phyloP scores from a whole-genome alignment of 2,888 invertebrate species.

The Acanthoscelides obtectus region DNA sequence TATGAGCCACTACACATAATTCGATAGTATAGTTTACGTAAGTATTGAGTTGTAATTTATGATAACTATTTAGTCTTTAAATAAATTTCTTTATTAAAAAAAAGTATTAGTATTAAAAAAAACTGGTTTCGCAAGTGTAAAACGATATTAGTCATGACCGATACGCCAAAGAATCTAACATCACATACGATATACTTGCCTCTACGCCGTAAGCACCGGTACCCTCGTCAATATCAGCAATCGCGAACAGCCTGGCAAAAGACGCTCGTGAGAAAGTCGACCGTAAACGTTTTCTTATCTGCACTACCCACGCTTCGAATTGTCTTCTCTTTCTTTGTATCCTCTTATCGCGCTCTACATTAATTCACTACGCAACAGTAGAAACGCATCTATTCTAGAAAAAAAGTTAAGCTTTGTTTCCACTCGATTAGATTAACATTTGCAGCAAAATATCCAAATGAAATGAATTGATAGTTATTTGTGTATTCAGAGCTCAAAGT shows the following conservation, averaged over 20 bases:
- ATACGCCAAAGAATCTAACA: no score
- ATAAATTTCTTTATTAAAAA: no score
- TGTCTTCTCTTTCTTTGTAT: not conserved
- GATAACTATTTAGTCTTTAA: no score
- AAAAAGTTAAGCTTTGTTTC: not conserved
- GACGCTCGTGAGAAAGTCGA: not conserved
- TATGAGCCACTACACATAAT: no score
- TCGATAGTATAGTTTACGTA: no score
- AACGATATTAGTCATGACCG: no score
- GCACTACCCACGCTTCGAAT: not conserved
- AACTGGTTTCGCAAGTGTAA: no score
- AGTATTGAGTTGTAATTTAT: no score
- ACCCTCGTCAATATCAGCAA: not conserved
- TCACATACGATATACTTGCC: not conserved
- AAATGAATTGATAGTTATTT: no score
- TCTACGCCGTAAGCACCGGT: not conserved
- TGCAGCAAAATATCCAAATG: no score
- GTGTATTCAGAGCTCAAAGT: no score
- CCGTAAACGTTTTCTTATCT: not conserved
- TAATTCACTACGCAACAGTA: not conserved
- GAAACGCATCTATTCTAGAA: not conserved
- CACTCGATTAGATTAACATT: not conserved
- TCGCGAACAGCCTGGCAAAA: not conserved
- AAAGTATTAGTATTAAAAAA: no score
- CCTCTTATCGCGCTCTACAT: not conserved